A percentile compares a stretch with the other conserved stretches of the same genome.
phyloP scores from a whole-genome alignment of 1,140 invertebrate species.

The Papilio helenus region DNA sequence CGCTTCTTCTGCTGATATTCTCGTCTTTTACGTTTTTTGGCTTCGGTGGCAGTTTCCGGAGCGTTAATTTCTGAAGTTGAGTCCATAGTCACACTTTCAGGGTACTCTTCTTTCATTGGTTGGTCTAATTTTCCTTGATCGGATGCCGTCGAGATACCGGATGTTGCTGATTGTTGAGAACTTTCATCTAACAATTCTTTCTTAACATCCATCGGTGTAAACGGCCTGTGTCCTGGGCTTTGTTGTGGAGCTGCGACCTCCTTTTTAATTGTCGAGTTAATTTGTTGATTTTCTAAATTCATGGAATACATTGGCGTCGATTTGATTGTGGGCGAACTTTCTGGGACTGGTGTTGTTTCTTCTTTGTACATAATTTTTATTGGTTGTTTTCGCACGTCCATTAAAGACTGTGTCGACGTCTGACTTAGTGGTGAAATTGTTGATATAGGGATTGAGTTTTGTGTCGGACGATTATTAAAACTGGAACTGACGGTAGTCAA shows the following conservation, averaged over 20 bases:
- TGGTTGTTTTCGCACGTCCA: slow-evolving; percentile 78
- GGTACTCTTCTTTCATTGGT: slow-evolving; percentile 83
- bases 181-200: slow-evolving; percentile 85
- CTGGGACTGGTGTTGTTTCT: slow-evolving; percentile 73
- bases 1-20: slow-evolving; percentile 94
- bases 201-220: slow-evolving; percentile 83
- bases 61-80: slow-evolving; percentile 69
- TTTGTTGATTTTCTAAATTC: slow-evolving; percentile 67
- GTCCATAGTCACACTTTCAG: slow-evolving; percentile 75
- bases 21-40: slow-evolving; percentile 90
- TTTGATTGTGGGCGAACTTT: slow-evolving; percentile 76
- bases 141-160: slow-evolving; percentile 82
- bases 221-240: slow-evolving; percentile 79
- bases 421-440: slow-evolving; percentile 74
- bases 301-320: slow-evolving; percentile 71
- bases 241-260: slow-evolving; percentile 82
- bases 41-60: slow-evolving; percentile 86
- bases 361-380: slow-evolving; percentile 75
- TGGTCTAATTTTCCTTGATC: slow-evolving; percentile 84
- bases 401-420: slow-evolving; percentile 78
- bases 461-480: slow-evolving; percentile 71
- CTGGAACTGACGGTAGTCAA: slow-evolving; percentile 74
- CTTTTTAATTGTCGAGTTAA: slow-evolving; percentile 80
- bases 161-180: slow-evolving; percentile 84
- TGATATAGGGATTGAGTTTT: slow-evolving; percentile 67